Evolutionary conservation across 1,140 invertebrate genomes (phyloP).

Genomic region (Lutraria rhynchaena): DNA sequence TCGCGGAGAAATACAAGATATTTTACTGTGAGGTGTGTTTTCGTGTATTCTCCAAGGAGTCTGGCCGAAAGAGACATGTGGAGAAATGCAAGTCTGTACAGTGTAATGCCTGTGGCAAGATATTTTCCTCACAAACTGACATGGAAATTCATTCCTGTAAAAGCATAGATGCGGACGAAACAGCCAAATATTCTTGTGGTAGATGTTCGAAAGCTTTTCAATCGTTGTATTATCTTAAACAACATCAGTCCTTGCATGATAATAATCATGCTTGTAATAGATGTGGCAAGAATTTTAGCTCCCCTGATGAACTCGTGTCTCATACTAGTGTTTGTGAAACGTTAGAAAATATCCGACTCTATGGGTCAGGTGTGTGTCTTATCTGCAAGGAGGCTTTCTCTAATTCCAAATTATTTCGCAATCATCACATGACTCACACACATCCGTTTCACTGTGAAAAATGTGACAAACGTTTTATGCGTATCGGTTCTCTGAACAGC

Average conservation of each 20-base stretch:
- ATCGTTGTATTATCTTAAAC: constrained; percentile 72
- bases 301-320: constrained; percentile 67
- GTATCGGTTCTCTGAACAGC: constrained; percentile 73
- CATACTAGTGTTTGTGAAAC: constrained; percentile 72
- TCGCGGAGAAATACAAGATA: constrained; percentile 71
- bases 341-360: constrained; percentile 61
- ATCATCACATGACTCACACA: constrained; percentile 81
- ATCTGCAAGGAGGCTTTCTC: constrained; percentile 71
- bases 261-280: constrained; percentile 65
- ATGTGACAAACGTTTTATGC: constrained; percentile 79
- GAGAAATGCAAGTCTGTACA: constrained; percentile 69
- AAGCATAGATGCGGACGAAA: constrained; percentile 57
- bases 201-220: constrained; percentile 75
- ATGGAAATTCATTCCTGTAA: constrained; percentile 71
- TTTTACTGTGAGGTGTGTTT: constrained; percentile 73
- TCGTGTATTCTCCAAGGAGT: constrained; percentile 70
- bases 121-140: constrained; percentile 72
- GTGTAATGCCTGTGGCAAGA: constrained; percentile 74
- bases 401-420: constrained; percentile 71
- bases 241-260: constrained; percentile 72
- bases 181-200: constrained; percentile 69
- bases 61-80: constrained; percentile 70
- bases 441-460: constrained; percentile 80
- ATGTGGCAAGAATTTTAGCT: constrained; percentile 65
- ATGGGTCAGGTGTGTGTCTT: constrained; percentile 69